A percentile compares a stretch with the other conserved stretches of the same genome.
Conservation (phyloP, 1,140 invertebrate genomes). For the Ceratoteleas bidentatus region DNA sequence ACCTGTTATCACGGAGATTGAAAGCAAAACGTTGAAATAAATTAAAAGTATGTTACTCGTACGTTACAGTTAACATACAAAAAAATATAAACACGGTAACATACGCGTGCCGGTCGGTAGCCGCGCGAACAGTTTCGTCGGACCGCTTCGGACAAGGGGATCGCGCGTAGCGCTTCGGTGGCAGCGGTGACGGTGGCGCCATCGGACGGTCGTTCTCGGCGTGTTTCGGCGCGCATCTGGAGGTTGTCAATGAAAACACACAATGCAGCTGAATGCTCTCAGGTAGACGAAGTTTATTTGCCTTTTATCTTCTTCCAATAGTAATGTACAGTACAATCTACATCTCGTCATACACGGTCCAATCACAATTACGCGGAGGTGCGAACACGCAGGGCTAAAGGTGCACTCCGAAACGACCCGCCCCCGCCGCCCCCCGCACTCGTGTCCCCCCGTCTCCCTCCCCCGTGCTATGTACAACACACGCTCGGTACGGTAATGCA, state of each 20-base stretch:
- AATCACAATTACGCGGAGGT: constrained; percentile 27
- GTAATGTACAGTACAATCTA: constrained; percentile 53
- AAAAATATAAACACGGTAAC: too few species aligned
- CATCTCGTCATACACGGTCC: constrained; percentile 25
- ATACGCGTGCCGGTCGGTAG: too few species aligned
- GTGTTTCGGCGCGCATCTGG: background rate
- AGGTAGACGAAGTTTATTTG: constrained; percentile 49
- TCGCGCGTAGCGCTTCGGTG: background rate
- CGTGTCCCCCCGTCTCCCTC: too few species aligned
- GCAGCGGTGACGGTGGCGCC: constrained; percentile 43
- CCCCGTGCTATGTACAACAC: constrained; percentile 5
- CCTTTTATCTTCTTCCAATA: constrained; percentile 40
- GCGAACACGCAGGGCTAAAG: constrained; percentile 24
- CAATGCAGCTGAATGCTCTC: constrained; percentile 29
- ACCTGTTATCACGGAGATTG: too few species aligned
- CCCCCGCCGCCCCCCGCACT: too few species aligned
- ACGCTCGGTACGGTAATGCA: constrained; percentile 7
- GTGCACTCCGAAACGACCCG: constrained; percentile 17
- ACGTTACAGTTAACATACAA: too few species aligned
- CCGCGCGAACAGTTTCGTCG: background rate
- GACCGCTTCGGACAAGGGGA: background rate
- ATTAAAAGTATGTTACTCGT: too few species aligned
- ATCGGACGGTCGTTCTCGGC: constrained; percentile 54
- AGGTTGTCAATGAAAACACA: constrained; percentile 42
- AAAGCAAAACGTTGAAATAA: too few species aligned